Base-by-base conservation (phyloP, 2,113 vertebrate species). In the Electrona antarctica region DNA sequence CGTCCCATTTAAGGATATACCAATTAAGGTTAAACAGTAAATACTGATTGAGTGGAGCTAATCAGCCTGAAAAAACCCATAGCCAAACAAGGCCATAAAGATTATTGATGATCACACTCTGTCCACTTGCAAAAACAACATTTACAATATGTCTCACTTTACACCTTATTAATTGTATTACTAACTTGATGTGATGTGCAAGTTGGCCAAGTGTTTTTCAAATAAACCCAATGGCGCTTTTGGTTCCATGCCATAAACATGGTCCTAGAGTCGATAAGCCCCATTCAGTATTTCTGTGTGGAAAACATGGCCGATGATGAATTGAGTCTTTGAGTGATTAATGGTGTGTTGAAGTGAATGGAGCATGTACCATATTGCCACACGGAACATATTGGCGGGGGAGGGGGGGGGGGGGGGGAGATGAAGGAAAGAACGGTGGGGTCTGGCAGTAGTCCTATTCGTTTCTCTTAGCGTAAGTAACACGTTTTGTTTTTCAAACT, bases 21-120 rank as follows among this genome's bases (percentile, higher is more conserved):
- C 33, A 41, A 21, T 21, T 21, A 21, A 41, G 33, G 33, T 41
- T 41, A 41, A 41, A 55, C 0, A 71, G 3, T 41, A 41, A 41
- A 55, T 0, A 71, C 49, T 0, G 52, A 83, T 70, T 67, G 8
- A n/a, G 69, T 33, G 29, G 2, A 33, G 29, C 29, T 33, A 59
- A 64, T 58, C 66, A 74, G 41, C 64, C 56, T 69, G 41, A 79
- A 81, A 60, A 71, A 63, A 73, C 58, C 1, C 2, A 48, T 68
- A 76, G 54, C 73, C 70, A 21, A 46, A 61, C 47, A 66, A 69
- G 68, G 66, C 68, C 64, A 13, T 10, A 11, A 11, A 54, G 51
- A 79, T 79, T 46, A 57, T 63, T 83, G 73, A 81, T 83, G 73
- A 83, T 76, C 63, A 28, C 69, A 56, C 80, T 72, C 67, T 0